Evolutionary conservation across 2,113 vertebrate genomes (phyloP), one percentile per base, ranked within the genome.

Genomic region (Chaetura pelagica): DNA sequence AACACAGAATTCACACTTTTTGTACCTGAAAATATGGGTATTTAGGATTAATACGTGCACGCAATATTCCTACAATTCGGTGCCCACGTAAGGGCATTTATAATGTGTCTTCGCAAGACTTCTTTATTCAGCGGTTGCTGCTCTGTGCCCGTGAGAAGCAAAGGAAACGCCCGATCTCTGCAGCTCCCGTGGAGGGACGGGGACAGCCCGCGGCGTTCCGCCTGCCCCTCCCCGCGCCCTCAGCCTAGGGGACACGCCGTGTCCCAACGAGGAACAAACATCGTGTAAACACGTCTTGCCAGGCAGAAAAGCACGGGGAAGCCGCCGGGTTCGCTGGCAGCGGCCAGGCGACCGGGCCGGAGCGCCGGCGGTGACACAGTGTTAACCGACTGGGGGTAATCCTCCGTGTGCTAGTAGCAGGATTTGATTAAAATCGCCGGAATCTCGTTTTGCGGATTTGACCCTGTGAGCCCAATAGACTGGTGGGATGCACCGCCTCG

Each of bases 401-500:
- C 19, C 15, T 32, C 14, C 19, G 0, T 3, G 11, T 16, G 22
- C 26, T 48, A 40, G 22, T 4, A 13, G 34, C 46, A 21, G 17
- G 17, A 1, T 52, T 52, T 1, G 21, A 12, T 77, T 40, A 49
- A 40, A 69, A 35, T 48, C 8, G 3, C 21, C 0, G 3, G 40
- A 66, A 59, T 67, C 24, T 27, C 4, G 1, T 49, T 87, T 32
- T 44, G 1, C 1, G 5, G 6, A 12, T 44, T 27, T 24, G 49
- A 32, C 26, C 20, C 62, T 6, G 12, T 3, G 35, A 21, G 13
- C 7, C 3, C 3, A 1, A 2, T 15, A 20, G 58, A 4, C 17
- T 3, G 24, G 32, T 10, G 67, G 57, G 79, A 35, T 12, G 22
- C 6, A 1, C 3, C 1, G 2, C 44, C 48, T 0, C 4, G 23